Evolutionary conservation across 2,888 invertebrate species (phyloP), one percentile per base, ranked within the genome.

Genomic region (Imbricaverruca yamaguchii): DNA sequence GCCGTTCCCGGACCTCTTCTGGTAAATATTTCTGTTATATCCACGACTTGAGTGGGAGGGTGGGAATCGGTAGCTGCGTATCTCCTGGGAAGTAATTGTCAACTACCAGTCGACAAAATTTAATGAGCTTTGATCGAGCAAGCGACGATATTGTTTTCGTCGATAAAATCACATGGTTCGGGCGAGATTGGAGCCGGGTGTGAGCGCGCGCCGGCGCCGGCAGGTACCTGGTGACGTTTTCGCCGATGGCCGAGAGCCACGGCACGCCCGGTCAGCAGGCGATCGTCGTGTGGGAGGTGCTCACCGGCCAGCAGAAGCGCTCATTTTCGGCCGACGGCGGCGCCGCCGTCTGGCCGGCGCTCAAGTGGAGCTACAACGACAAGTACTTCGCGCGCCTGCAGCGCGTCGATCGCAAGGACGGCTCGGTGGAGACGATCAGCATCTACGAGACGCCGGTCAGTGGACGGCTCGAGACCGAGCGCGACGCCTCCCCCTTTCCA

Each of bases 321-420:
- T 92, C 93, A 6, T 98, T 98, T 88, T 91, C 91, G 81, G 92
- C 94, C 0, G 95, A 96, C 81, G 92, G 93, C 82, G 84, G 84
- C 21, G 86, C 88, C 80, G 87, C 93, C 0, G 91, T 92, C 0
- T 95, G 97, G 93, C 97, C 97, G 0, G 94, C 97, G 84, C 96
- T 98, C 90, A 94, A 97, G 85, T 98, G 98, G 98, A 97, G 96
- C 81, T 93, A 93, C 86, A 97, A 98, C 87, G 98, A 98, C 87
- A 93, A 93, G 86, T 98, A 93, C 89, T 96, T 98, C 86, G 98
- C 97, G 0, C 90, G 95, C 82, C 92, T 97, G 86, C 93, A 93
- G 0, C 81, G 82, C 21, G 80, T 65, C 21, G 91, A 91, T 81
- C 18, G 56, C 8, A 77, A 77, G 56, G 77, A 77, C 77, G 77